Percentiles rank a stretch among this genome's conserved stretches.
These are phyloP conservation scores for Heliconius cydno DNA, from an alignment of 2,888 invertebrate genomes.

Conservation along the genomic window DNA sequence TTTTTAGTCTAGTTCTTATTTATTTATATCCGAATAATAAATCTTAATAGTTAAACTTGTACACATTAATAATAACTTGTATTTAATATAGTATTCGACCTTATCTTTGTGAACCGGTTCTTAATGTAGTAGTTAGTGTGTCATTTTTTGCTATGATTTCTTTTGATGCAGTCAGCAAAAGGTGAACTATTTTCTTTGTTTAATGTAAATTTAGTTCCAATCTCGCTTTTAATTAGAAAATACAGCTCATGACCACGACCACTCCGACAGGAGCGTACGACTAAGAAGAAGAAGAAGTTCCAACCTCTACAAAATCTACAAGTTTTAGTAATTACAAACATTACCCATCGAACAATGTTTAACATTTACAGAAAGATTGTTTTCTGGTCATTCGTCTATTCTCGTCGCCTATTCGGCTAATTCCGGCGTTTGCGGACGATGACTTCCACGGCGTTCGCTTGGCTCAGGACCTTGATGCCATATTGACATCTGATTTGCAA, in stretches of 20 bases:
- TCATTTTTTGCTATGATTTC: conserved; percentile 47
- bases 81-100: conserved; percentile 40
- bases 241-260: too few species aligned
- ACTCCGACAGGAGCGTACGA: too few species aligned
- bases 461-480: conserved; percentile 71
- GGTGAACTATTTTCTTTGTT: conserved; percentile 31
- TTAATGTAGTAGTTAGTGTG: conserved; percentile 40
- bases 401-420: conserved; percentile 75
- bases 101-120: conserved; percentile 40
- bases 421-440: conserved; percentile 78
- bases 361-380: conserved; percentile 59
- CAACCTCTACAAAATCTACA: not conserved
- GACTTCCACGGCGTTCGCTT: conserved; percentile 74
- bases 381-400: conserved; percentile 78
- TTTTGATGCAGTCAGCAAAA: conserved; percentile 34
- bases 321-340: not conserved
- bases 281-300: too few species aligned
- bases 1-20: not conserved
- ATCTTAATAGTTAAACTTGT: conserved; percentile 17
- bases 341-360: conserved; percentile 60
- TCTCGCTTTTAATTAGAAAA: too few species aligned
- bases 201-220: too few species aligned
- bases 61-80: conserved; percentile 13
- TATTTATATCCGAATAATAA: conserved; percentile 22
- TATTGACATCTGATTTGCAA: conserved; percentile 34